Base-by-base conservation (phyloP, 2,797 vertebrate species). In the Xenops minutus region DNA sequence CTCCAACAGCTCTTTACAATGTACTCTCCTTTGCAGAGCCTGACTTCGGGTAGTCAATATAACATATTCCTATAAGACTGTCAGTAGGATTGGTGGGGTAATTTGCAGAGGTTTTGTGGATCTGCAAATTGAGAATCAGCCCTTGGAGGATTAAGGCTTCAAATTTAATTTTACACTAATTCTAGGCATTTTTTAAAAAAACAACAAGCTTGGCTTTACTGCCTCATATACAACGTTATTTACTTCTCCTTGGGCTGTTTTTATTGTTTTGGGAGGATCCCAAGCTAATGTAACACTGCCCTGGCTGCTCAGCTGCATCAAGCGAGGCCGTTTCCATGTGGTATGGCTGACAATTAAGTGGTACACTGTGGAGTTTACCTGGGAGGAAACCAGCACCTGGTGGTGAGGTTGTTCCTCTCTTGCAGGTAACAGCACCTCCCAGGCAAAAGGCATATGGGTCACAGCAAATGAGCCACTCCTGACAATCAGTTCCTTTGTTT, bases 121-220 rank as follows among this genome's bases (percentile, higher is more conserved):
- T 91, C 95, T 92, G 95, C 82, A 95, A 91, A 94, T 95, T 93
- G 94, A 95, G 95, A 95, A 93, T 81, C 93, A 87, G 85, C 81
- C 96, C 95, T 94, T 51, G 62, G 93, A 96, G 94, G 88, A 96
- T 92, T 88, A 83, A 86, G 82, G 91, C 92, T 96, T 97, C 97
- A 93, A 73, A 96, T 96, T 87, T 95, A 95, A 96, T 95, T 96
- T 97, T 95, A 96, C 63, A 5, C 94, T 95, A 95, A 95, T 97
- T 96, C 95, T 68, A 76, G 59, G 80, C 58, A 29, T 92, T 96
- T 96, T 90, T 91, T 89, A 54, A 63, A 91, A 85, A 91, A 96
- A 64, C 54, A 24, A 88, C 95, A 55, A 92, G 96, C 91, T 89
- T 75, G 94, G 75, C 79, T 96, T 96, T 96, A 95, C 78, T 88